Base-by-base conservation (phyloP, 2,797 vertebrate species). In the Nannoperca australis region DNA sequence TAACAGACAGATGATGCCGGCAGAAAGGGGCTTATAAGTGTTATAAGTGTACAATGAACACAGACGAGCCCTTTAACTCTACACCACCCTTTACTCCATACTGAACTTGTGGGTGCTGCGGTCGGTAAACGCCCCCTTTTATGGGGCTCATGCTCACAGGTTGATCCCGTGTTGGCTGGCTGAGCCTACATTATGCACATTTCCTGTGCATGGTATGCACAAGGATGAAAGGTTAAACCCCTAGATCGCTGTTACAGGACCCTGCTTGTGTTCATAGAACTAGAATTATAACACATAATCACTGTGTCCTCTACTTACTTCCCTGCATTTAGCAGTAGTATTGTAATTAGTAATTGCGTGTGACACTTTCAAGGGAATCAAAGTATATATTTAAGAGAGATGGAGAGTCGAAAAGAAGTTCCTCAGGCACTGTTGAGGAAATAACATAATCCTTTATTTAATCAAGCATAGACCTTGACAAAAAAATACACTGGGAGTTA, bases 401-500 rank as follows among this genome's bases (percentile, higher is more conserved):
- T 67, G 55, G 38, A 73, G 81, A 80, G 69, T 73, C 11, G 8
- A 79, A 76, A 53, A 18, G 64, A 82, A 82, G 72, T 84, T 84
- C 78, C 63, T 76, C 68, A 49, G 82, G 72, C 80, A 40, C 44
- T 85, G 70, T 82, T 84, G 80, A 84, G 53, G 62, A 78, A 88
- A 85, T 81, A 79, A 82, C 66, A 65, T 79, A 81, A 86, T 83
- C 77, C 72, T 74, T 80, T 81, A 81, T 85, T 89, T 83, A 74
- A 89, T 85, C 82, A 83, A 59, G 63, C 78, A 32, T 68, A 73
- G 55, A 60, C 71, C 74, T 74, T 84, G 51, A 64, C 61, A 79
- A 72, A 58, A 68, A 81, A 81, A 82, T 17, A 68, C 49, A 66
- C 22, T 17, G 17, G 47, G 73, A 85, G 78, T 84, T 82, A 74